Conservation (phyloP, 1,140 invertebrate genomes). For the roundworm (Caenorhabditis elegans) region DNA sequence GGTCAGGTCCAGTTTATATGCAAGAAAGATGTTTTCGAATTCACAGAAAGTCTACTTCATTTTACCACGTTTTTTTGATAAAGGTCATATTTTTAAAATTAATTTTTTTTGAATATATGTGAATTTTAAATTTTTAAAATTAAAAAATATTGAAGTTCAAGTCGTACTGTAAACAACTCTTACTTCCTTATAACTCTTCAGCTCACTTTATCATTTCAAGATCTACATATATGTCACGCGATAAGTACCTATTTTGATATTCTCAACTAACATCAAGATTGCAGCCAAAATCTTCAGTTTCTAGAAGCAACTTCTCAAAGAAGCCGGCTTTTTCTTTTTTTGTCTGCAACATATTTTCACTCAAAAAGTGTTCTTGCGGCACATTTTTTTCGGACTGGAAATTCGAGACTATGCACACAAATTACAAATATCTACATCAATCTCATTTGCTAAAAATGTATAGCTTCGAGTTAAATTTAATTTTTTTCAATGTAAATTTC, state of each 20-base stretch:
- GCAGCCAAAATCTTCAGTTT: too few species aligned
- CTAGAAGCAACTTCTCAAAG: too few species aligned
- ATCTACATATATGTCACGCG: constrained; percentile 10
- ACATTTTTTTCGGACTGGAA: neutral
- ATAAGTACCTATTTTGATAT: neutral
- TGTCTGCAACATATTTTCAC: too few species aligned
- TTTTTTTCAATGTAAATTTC: too few species aligned
- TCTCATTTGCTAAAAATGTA: neutral
- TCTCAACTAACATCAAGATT: neutral
- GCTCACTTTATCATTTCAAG: neutral
- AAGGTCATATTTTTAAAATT: neutral
- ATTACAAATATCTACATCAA: neutral
- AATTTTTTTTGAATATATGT: neutral
- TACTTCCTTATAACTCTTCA: too few species aligned
- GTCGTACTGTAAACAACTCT: too few species aligned
- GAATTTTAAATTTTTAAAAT: neutral
- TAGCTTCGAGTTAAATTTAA: too few species aligned
- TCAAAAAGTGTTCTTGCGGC: too few species aligned
- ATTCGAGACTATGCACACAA: neutral
- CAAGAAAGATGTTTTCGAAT: neutral
- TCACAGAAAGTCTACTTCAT: neutral
- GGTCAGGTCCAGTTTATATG: neutral
- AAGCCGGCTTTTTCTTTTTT: too few species aligned
- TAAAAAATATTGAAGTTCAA: neutral
- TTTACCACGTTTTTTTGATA: neutral